Conservation (phyloP, 2,797 vertebrate species). For the Glossophaga mutica region DNA sequence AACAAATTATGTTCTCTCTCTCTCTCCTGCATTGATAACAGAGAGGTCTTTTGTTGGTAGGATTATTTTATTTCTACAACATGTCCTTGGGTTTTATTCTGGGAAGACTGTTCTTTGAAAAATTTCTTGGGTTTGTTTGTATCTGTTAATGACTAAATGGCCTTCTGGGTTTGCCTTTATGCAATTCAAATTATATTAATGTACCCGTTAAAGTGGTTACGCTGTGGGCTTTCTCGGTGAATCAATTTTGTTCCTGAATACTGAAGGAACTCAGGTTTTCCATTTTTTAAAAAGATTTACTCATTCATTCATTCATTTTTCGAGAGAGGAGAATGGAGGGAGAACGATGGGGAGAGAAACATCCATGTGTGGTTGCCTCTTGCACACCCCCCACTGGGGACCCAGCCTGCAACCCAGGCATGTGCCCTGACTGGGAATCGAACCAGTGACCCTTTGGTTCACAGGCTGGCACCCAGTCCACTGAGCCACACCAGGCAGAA, state of each 20-base stretch:
- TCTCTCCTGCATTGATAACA: not conserved
- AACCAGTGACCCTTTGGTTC: no score
- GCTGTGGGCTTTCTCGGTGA: slow-evolving; percentile 46
- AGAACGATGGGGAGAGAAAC: no score
- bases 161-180: slow-evolving; percentile 49
- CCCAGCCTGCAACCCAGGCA: no score
- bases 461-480: no score
- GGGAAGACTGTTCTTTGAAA: slow-evolving; percentile 6
- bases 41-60: not conserved
- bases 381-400: no score
- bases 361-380: no score
- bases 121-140: slow-evolving; percentile 57
- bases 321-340: no score
- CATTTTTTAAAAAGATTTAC: slow-evolving; percentile 14
- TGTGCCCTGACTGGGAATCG: no score
- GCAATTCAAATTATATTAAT: slow-evolving; percentile 63
- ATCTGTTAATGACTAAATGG: slow-evolving; percentile 48
- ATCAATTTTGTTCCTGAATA: slow-evolving; percentile 61
- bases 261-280: slow-evolving; percentile 57
- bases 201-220: slow-evolving; percentile 54
- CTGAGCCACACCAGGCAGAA: no score
- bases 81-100: slow-evolving; percentile 39
- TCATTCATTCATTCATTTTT: no score
- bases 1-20: not conserved
- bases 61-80: slow-evolving; percentile 46